Percentiles rank a stretch among this genome's conserved stretches.
These are phyloP conservation scores for Branchellion lobata DNA, from an alignment of 2,888 invertebrate genomes.

Conservation along the genomic window DNA sequence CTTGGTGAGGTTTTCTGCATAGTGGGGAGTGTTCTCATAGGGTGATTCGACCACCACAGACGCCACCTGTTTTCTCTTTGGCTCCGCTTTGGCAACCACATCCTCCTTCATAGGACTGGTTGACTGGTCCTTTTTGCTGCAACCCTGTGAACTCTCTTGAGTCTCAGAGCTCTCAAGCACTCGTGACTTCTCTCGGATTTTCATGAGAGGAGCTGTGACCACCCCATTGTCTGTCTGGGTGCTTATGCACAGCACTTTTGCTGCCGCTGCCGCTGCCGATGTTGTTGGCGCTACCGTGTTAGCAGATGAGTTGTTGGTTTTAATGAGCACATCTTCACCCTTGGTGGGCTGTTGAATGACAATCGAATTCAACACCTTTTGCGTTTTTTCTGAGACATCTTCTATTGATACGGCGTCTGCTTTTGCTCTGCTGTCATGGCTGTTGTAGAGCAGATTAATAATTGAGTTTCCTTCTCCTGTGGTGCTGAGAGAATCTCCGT, in stretches of 20 bases:
- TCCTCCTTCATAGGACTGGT: neutral
- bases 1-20: neutral
- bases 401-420: neutral
- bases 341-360: conserved; percentile 1
- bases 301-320: neutral
- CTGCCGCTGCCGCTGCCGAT: neutral
- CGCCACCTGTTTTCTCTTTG: too few species aligned
- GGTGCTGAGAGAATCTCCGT: neutral
- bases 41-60: conserved; percentile 2
- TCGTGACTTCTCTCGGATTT: conserved; percentile 25
- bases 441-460: conserved; percentile 30
- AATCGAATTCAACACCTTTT: too few species aligned
- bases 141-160: neutral
- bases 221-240: conserved; percentile 28
- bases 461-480: neutral
- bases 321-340: neutral
- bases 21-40: conserved; percentile 6
- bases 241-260: neutral
- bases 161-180: neutral
- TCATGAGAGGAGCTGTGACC: conserved; percentile 25
- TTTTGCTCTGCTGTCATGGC: conserved; percentile 4
- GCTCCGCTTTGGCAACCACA: neutral
- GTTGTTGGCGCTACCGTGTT: neutral
- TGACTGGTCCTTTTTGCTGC: neutral
- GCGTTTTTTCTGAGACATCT: too few species aligned